phyloP scores from a whole-genome alignment of 1,140 invertebrate genomes.

The Dinothrombium tinctorium region DNA sequence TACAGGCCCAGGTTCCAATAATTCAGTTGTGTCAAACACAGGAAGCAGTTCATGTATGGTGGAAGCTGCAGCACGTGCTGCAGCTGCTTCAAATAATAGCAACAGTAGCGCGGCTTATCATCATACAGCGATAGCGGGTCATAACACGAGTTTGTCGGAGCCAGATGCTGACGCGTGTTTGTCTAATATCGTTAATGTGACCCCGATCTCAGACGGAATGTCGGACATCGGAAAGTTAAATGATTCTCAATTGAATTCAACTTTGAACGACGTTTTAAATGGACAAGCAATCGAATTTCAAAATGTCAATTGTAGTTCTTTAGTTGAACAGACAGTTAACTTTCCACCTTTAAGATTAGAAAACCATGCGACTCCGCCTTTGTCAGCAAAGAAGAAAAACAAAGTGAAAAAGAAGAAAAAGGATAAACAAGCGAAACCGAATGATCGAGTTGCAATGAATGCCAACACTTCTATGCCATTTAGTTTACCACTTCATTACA shows the following conservation, averaged over 20 bases:
- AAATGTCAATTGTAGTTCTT: background rate
- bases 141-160: background rate
- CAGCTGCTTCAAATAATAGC: background rate
- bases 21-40: background rate
- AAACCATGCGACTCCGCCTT: background rate
- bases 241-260: constrained; percentile 1
- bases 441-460: too few species aligned
- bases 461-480: too few species aligned
- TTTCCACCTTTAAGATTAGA: background rate
- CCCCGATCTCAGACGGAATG: background rate
- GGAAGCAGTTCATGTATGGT: constrained; percentile 4
- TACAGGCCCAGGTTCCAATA: background rate
- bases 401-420: too few species aligned
- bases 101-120: background rate
- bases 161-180: constrained; percentile 2
- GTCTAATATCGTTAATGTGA: constrained; percentile 1
- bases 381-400: too few species aligned
- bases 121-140: background rate
- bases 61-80: background rate
- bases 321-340: background rate
- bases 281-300: constrained; percentile 1
- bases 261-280: background rate
- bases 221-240: background rate
- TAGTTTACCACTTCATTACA: too few species aligned
- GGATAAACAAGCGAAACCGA: too few species aligned